phyloP scores from a whole-genome alignment of 2,113 vertebrate species.

The Panthera uncia region DNA sequence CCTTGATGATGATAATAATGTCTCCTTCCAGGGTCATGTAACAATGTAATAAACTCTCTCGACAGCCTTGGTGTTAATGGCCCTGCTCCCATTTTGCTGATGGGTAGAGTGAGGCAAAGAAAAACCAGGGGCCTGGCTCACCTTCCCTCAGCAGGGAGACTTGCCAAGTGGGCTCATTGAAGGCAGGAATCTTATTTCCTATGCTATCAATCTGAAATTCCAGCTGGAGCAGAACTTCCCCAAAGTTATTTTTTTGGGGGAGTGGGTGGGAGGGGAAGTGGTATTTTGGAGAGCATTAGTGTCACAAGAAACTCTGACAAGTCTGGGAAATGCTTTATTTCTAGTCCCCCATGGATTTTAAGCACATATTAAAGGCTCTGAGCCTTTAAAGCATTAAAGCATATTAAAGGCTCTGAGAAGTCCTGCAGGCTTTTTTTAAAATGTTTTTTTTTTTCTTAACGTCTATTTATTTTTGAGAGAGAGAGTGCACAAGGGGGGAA shows the following conservation, averaged over 20 bases:
- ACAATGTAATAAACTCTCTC: background rate
- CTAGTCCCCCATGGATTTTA: background rate
- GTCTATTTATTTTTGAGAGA: no score
- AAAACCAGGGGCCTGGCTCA: background rate
- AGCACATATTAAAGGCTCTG: background rate
- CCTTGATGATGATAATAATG: constrained; percentile 37
- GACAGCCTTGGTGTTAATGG: background rate
- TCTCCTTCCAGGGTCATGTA: background rate
- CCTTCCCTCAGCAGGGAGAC: background rate
- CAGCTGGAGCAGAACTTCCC: background rate
- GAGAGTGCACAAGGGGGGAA: no score
- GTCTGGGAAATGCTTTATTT: background rate
- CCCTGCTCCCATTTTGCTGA: background rate
- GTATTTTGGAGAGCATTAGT: background rate
- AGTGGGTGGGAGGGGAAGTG: background rate
- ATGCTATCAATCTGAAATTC: background rate
- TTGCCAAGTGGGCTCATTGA: fast-evolving
- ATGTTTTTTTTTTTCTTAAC: background rate
- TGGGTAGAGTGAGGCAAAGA: background rate
- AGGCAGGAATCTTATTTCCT: background rate
- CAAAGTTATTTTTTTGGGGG: background rate
- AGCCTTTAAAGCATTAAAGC: background rate
- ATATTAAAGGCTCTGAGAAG: background rate
- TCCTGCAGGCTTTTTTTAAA: background rate
- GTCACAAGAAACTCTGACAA: background rate